Evolutionary conservation across 2,888 invertebrate genomes (phyloP).

Genomic region (Chloromyia formosa): DNA sequence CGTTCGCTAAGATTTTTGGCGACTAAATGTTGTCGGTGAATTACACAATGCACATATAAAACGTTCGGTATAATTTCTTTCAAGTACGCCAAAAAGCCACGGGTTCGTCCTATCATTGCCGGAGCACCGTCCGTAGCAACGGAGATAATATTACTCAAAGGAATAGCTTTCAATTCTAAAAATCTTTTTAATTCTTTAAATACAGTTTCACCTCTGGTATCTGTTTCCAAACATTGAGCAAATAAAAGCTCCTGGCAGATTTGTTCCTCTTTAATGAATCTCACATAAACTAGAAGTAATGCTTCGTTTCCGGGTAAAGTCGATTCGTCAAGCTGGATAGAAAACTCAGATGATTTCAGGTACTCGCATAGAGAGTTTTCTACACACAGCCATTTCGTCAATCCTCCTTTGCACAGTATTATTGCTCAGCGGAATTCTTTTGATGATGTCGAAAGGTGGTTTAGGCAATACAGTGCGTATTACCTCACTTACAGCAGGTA

Average conservation of each 20-base stretch:
- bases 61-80: not conserved
- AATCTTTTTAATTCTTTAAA: slow-evolving; percentile 1
- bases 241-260: slow-evolving; percentile 2
- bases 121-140: slow-evolving; percentile 34
- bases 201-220: slow-evolving; percentile 24
- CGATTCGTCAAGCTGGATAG: not conserved
- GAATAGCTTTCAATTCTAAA: slow-evolving; percentile 19
- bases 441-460: no score
- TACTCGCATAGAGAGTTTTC: not conserved
- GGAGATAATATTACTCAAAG: slow-evolving; percentile 18
- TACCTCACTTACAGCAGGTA: no score
- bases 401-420: not conserved
- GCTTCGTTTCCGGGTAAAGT: not conserved
- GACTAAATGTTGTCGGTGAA: not conserved
- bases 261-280: not conserved
- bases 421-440: no score
- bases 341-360: not conserved
- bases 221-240: not conserved
- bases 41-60: not conserved
- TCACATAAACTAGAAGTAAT: not conserved
- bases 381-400: not conserved
- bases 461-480: no score
- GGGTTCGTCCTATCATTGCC: slow-evolving; percentile 27
- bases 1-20: not conserved
- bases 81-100: not conserved